These are phyloP conservation scores for Drosophila testacea DNA, from an alignment of 2,888 invertebrate genomes.

Conservation along the genomic window DNA sequence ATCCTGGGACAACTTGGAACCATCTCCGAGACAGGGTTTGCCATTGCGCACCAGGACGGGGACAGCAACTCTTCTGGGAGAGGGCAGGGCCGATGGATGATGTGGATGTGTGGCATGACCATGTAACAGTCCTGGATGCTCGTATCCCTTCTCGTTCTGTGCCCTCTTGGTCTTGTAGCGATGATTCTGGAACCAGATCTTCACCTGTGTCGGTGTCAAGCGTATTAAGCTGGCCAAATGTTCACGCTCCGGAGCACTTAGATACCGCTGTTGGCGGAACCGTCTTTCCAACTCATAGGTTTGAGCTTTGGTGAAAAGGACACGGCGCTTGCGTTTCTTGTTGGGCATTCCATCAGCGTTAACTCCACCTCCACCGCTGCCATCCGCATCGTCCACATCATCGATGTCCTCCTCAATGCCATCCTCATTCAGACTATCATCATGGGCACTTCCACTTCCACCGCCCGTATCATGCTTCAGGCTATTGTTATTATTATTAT, in stretches of 20 bases:
- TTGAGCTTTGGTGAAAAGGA: conserved; percentile 98
- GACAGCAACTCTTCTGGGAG: conserved; percentile 96
- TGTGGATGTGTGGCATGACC: conserved; percentile 79
- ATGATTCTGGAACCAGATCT: conserved; percentile 99
- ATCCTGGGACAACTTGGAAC: conserved; percentile 85
- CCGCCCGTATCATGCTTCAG: conserved; percentile 57
- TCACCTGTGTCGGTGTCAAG: conserved; percentile 98
- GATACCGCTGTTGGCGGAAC: conserved; percentile 97
- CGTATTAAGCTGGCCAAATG: conserved; percentile 97
- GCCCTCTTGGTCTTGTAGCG: conserved; percentile 99
- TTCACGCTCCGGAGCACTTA: conserved; percentile 98
- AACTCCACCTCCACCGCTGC: conserved; percentile 72
- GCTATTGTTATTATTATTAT: conserved; percentile 58
- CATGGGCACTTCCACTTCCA: conserved; percentile 71
- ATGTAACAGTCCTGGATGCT: conserved; percentile 85
- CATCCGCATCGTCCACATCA: conserved; percentile 87
- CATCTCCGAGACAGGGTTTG: conserved; percentile 92
- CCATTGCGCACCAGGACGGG: conserved; percentile 98
- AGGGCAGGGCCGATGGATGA: conserved; percentile 88
- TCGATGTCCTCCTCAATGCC: conserved; percentile 85
- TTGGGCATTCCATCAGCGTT: conserved; percentile 86
- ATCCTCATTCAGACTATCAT: conserved; percentile 86
- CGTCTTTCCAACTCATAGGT: conserved; percentile 97
- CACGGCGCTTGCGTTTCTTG: conserved; percentile 97
- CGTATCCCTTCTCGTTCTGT: conserved; percentile 95